phyloP scores from a whole-genome alignment of 2,888 invertebrate species.

The Cordylochernes scorpioides region DNA sequence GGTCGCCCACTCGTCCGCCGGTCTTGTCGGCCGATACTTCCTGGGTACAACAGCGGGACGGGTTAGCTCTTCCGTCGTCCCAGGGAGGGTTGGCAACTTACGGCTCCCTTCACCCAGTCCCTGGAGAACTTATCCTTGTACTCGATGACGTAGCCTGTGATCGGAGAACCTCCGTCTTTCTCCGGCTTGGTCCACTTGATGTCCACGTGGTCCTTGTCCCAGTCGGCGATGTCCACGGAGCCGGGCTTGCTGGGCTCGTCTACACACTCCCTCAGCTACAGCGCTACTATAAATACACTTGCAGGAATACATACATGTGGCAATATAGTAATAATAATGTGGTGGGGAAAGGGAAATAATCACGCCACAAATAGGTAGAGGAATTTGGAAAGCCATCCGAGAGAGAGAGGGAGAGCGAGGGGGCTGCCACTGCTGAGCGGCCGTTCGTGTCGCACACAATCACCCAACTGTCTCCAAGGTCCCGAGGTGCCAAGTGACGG shows the following conservation, averaged over 20 bases:
- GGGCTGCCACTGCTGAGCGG: too few relatives aligned
- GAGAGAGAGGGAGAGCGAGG: too few relatives aligned
- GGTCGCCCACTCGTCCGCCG: conserved; percentile 50
- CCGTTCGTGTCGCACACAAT: too few relatives aligned
- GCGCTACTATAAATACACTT: too few relatives aligned
- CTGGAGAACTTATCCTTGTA: conserved; percentile 77
- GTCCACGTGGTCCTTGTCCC: conserved; percentile 89
- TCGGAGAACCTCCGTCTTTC: conserved; percentile 74
- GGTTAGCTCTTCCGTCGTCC: background rate
- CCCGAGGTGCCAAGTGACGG: too few relatives aligned
- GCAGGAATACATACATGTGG: too few relatives aligned
- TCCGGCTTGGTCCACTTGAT: conserved; percentile 80
- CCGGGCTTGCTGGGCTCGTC: conserved; percentile 83
- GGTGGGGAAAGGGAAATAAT: too few relatives aligned
- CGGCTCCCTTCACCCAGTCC: conserved; percentile 35
- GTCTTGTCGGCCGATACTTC: conserved; percentile 47
- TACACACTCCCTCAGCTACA: too few relatives aligned
- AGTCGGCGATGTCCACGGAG: conserved; percentile 66
- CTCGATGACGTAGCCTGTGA: conserved; percentile 71
- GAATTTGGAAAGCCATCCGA: too few relatives aligned
- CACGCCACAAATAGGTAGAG: too few relatives aligned
- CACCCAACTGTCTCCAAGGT: too few relatives aligned
- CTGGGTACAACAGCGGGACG: conserved; percentile 2
- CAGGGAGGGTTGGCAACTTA: conserved; percentile 2
- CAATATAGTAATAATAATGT: too few relatives aligned